These are phyloP conservation scores for Drosophila rhopaloa DNA, from an alignment of 1,140 invertebrate species.

Conservation along the genomic window DNA sequence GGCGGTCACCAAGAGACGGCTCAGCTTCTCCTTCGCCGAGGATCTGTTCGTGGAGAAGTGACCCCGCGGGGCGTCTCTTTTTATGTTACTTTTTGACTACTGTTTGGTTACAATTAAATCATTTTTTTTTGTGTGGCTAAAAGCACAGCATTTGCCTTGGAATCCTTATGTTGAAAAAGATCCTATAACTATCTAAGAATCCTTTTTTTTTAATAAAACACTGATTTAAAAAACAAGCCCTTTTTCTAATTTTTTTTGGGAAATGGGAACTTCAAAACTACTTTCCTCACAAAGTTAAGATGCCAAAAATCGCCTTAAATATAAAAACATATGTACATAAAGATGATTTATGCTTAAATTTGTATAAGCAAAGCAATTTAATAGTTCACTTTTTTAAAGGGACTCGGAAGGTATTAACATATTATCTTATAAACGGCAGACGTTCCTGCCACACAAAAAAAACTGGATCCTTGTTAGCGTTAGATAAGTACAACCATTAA, in stretches of 20 bases:
- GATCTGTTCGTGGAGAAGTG: constrained; percentile 55
- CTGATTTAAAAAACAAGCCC: not conserved
- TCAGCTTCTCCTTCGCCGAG: constrained; percentile 74
- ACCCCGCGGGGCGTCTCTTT: not conserved
- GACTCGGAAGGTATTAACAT: not conserved
- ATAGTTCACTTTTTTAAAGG: no score
- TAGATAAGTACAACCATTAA: constrained; percentile 25
- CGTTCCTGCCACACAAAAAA: not conserved
- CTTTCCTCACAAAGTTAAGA: no score
- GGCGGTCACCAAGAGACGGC: constrained; percentile 65
- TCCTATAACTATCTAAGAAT: constrained; percentile 38
- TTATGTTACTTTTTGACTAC: not conserved
- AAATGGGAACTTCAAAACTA: no score
- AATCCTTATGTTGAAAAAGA: constrained; percentile 25
- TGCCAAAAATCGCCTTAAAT: no score
- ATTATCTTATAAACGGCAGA: not conserved
- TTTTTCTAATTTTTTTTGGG: not conserved
- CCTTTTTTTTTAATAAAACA: constrained; percentile 42
- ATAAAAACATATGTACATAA: no score
- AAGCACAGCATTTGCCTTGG: constrained; percentile 52
- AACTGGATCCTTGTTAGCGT: constrained; percentile 11
- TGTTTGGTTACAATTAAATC: constrained; percentile 8
- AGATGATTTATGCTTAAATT: no score
- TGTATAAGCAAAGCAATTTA: no score
- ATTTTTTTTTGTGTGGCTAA: constrained; percentile 51